These are phyloP conservation scores for Gibbula magus DNA, from an alignment of 2,888 invertebrate species.

Conservation along the genomic window DNA sequence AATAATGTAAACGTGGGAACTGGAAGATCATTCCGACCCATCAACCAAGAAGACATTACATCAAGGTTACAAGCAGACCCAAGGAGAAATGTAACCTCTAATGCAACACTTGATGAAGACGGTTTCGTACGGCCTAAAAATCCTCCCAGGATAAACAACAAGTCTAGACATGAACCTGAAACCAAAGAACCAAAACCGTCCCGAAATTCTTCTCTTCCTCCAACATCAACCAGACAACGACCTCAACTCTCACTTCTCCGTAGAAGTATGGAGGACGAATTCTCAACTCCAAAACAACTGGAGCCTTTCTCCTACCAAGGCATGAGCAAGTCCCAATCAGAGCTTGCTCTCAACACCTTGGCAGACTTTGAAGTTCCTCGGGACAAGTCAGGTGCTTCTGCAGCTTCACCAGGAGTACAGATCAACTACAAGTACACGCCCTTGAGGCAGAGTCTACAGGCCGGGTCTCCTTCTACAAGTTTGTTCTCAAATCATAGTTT, in stretches of 20 bases:
- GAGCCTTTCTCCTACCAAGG: not conserved
- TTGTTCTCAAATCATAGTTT: conserved; percentile 36
- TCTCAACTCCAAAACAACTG: not conserved
- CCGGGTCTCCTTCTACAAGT: conserved; percentile 32
- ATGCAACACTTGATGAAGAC: not conserved
- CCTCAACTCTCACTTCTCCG: not conserved
- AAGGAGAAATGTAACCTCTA: too few species aligned
- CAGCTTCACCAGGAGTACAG: not conserved
- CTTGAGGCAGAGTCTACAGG: conserved; percentile 17
- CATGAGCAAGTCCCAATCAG: conserved; percentile 6
- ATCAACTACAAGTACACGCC: conserved; percentile 30
- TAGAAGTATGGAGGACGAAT: conserved; percentile 18
- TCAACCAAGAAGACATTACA: too few species aligned
- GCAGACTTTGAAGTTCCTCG: not conserved
- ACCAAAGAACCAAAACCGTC: not conserved
- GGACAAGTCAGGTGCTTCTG: not conserved
- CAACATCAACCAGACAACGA: not conserved
- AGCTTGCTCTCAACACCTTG: not conserved
- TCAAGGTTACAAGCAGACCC: too few species aligned
- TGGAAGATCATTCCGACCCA: too few species aligned
- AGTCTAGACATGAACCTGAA: not conserved
- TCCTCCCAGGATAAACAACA: not conserved
- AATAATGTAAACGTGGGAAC: too few species aligned
- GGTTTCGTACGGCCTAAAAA: not conserved
- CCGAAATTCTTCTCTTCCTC: not conserved